These are phyloP conservation scores for Anadara kagoshimensis DNA, from an alignment of 1,140 invertebrate species.

Conservation along the genomic window DNA sequence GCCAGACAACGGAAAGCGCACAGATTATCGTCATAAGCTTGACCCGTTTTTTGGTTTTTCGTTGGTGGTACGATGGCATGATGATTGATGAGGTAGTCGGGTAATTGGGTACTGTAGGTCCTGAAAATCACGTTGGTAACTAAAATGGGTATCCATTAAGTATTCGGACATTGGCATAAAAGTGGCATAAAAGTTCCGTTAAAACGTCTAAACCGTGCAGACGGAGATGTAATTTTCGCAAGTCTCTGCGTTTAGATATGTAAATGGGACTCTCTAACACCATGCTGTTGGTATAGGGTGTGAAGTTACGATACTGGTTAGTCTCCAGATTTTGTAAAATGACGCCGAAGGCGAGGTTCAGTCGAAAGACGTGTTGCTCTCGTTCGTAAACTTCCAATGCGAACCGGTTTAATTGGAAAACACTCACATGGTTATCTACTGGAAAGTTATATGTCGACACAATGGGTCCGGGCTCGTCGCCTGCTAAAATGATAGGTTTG, in stretches of 20 bases:
- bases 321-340: constrained; percentile 19
- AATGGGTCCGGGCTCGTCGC: not conserved
- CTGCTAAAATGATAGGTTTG: constrained; percentile 10
- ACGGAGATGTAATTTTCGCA: no score
- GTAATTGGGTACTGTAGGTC: constrained; percentile 15
- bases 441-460: constrained; percentile 24
- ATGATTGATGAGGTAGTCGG: constrained; percentile 11
- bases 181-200: constrained; percentile 20
- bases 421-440: constrained; percentile 12
- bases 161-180: constrained; percentile 10
- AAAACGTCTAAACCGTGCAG: constrained; percentile 14
- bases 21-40: no score
- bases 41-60: not conserved
- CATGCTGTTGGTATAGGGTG: no score
- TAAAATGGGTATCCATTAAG: constrained; percentile 18
- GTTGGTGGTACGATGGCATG: constrained; percentile 5
- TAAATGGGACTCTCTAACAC: no score
- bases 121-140: constrained; percentile 22
- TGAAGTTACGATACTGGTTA: constrained; percentile 18
- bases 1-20: constrained; percentile 29
- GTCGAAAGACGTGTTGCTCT: constrained; percentile 21
- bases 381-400: constrained; percentile 16
- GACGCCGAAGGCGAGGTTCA: constrained; percentile 21
- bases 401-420: constrained; percentile 5
- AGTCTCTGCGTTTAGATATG: no score